Conservation (phyloP, 2,113 vertebrate genomes). For the Vulpes lagopus region DNA sequence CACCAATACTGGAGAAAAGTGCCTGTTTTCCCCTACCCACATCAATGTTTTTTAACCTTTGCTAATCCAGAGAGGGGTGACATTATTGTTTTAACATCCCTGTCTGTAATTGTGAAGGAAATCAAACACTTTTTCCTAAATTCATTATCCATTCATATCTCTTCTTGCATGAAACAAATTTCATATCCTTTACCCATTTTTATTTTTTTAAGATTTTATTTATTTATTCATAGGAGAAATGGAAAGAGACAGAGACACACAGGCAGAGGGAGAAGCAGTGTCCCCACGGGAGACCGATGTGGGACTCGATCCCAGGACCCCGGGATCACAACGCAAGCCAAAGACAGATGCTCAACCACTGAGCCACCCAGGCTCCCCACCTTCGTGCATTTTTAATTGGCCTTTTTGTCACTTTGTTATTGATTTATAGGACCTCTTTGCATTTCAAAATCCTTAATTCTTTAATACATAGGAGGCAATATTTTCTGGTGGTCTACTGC, state of each 20-base stretch:
- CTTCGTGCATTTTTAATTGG: neutral
- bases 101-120: neutral
- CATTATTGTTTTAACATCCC: neutral
- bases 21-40: fast-evolving
- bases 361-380: too few relatives aligned
- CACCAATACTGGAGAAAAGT: neutral
- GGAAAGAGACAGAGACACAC: too few relatives aligned
- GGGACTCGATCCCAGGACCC: too few relatives aligned
- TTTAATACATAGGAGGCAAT: neutral
- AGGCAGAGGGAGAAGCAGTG: too few relatives aligned
- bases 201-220: too few relatives aligned
- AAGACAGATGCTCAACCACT: too few relatives aligned
- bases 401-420: neutral
- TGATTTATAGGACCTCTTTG: neutral
- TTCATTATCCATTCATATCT: neutral
- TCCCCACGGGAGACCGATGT: too few relatives aligned
- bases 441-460: neutral
- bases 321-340: too few relatives aligned
- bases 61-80: neutral
- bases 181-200: neutral
- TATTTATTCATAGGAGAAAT: too few relatives aligned
- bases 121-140: neutral
- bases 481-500: neutral
- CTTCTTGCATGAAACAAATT: neutral
- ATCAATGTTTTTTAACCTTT: neutral